Evolutionary conservation across 2,888 invertebrate genomes (phyloP).

Genomic region (Rhyacophila evoluta): DNA sequence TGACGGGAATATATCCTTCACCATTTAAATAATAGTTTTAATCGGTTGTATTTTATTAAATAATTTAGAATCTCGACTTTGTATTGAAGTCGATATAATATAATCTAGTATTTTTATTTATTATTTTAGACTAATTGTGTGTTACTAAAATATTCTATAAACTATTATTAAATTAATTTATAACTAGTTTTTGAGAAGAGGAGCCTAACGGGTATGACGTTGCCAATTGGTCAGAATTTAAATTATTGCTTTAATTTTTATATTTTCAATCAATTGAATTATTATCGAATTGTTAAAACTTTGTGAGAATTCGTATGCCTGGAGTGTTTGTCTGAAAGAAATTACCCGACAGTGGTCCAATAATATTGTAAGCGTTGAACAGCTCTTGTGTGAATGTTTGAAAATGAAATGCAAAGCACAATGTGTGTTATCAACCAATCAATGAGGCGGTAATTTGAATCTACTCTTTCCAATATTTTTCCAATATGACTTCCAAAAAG

Average conservation of each 20-base stretch:
- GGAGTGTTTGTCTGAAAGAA: conserved; percentile 50
- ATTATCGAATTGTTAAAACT: neutral
- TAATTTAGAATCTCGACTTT: too few species aligned
- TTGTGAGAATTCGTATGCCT: conserved; percentile 47
- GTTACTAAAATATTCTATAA: neutral
- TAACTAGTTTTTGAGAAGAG: neutral
- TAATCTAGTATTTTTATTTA: too few species aligned
- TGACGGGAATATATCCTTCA: too few species aligned
- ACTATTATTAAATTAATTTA: conserved; percentile 12
- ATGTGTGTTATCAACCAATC: neutral
- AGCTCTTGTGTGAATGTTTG: conserved; percentile 20
- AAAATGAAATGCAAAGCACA: conserved; percentile 32
- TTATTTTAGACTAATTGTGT: neutral
- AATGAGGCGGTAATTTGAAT: neutral
- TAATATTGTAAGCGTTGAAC: conserved; percentile 13
- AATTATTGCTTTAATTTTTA: neutral
- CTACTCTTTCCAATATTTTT: neutral
- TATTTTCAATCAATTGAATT: neutral
- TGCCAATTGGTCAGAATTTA: conserved; percentile 10
- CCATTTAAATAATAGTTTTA: too few species aligned
- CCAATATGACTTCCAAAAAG: neutral
- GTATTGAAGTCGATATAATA: too few species aligned
- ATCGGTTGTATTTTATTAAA: too few species aligned
- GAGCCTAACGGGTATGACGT: neutral
- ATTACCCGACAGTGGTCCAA: conserved; percentile 30